A percentile compares a stretch with the other conserved stretches of the same genome.
Conservation (phyloP, 2,113 vertebrate genomes). For the Mungos mungo region DNA sequence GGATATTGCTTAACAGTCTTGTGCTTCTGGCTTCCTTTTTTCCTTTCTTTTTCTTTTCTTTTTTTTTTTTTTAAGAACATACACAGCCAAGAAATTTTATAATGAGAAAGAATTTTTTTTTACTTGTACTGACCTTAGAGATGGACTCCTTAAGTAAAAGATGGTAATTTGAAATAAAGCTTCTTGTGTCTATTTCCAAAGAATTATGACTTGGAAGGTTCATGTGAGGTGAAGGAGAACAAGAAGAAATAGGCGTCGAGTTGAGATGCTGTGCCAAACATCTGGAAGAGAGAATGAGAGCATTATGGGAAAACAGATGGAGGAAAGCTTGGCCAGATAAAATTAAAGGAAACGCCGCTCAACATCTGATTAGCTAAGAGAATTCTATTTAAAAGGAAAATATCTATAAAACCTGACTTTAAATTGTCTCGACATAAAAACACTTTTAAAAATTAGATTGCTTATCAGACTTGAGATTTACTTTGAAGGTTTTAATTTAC, state of each 20-base stretch:
- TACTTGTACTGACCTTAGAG: slow-evolving; percentile 33
- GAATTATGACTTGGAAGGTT: slow-evolving; percentile 74
- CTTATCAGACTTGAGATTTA: slow-evolving; percentile 57
- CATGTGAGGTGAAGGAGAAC: slow-evolving; percentile 79
- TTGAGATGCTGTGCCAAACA: slow-evolving; percentile 77
- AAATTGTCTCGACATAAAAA: slow-evolving; percentile 66
- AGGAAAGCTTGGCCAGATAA: slow-evolving; percentile 69
- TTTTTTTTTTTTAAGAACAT: not conserved
- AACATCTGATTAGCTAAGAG: slow-evolving; percentile 69
- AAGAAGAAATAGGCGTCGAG: slow-evolving; percentile 77
- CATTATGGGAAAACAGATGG: slow-evolving; percentile 79
- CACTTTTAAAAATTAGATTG: slow-evolving; percentile 63
- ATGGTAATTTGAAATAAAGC: slow-evolving; percentile 68
- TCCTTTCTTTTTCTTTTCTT: no score
- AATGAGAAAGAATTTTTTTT: slow-evolving; percentile 3
- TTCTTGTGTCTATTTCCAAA: slow-evolving; percentile 68
- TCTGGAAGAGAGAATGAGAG: slow-evolving; percentile 74
- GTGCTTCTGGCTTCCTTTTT: not conserved
- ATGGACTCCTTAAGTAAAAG: slow-evolving; percentile 55
- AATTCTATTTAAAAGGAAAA: slow-evolving; percentile 61
- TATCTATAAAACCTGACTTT: slow-evolving; percentile 66
- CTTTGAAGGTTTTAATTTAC: slow-evolving; percentile 68
- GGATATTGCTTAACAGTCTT: slow-evolving; percentile 21
- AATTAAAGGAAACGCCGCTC: slow-evolving; percentile 70
- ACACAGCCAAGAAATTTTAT: slow-evolving; percentile 41